phyloP scores from a whole-genome alignment of 92 coral and sea anemone species.

The Paramuricea clavata region DNA sequence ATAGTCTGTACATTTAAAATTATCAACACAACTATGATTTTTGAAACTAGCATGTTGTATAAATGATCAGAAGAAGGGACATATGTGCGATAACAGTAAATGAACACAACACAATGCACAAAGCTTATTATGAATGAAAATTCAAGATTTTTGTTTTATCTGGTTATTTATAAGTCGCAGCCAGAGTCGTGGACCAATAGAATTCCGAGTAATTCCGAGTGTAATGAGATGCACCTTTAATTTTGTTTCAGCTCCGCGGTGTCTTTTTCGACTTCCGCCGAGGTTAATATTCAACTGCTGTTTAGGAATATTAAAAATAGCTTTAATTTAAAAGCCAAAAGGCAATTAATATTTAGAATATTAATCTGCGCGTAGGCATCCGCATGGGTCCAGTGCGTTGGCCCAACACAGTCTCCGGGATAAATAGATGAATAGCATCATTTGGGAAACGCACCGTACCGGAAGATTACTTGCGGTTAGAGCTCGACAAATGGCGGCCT shows the following conservation, averaged over 20 bases:
- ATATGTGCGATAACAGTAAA: not conserved
- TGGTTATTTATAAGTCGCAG: not conserved
- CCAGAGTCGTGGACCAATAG: conserved; percentile 18
- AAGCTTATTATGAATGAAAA: not conserved
- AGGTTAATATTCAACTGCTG: not conserved
- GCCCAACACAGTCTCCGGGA: too few relatives aligned
- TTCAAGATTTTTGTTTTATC: not conserved
- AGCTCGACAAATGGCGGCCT: too few relatives aligned
- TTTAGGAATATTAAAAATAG: not conserved
- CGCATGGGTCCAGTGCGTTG: too few relatives aligned
- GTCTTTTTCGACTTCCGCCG: not conserved
- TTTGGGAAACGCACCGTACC: too few relatives aligned
- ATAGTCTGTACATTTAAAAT: not conserved
- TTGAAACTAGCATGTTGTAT: not conserved
- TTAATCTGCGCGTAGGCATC: too few relatives aligned
- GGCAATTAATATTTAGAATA: too few relatives aligned
- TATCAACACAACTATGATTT: not conserved
- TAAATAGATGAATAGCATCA: too few relatives aligned
- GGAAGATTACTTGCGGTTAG: too few relatives aligned
- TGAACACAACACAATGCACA: not conserved
- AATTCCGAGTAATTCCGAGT: not conserved
- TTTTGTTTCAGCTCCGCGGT: not conserved
- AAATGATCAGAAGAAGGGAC: not conserved
- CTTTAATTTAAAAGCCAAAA: too few relatives aligned
- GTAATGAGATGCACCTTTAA: not conserved